Evolutionary conservation across 2,797 vertebrate genomes (phyloP), one percentile per base, ranked within the genome.

Genomic region (Oophaga sylvatica): DNA sequence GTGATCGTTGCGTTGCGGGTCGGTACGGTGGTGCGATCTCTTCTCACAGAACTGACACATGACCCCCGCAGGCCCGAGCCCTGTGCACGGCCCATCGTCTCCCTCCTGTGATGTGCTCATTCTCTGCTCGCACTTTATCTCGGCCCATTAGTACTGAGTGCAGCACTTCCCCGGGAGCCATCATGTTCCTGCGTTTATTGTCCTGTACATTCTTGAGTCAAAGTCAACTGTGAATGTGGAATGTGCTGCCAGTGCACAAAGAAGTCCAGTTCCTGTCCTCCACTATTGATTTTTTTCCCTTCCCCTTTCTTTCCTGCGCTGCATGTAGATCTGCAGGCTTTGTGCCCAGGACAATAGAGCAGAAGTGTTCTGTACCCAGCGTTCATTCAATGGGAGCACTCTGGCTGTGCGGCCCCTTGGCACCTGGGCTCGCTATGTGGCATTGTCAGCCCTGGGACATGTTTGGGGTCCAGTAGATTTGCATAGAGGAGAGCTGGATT

Each of bases 231-330:
- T 86, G 84, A 59, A 26, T 9, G 13, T 57, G 73, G 83, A 78
- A 85, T 85, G 75, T 81, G 78, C 77, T 29, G 57, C 20, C 26
- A 19, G 57, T 80, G 76, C 78, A 86, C 78, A 86, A 71, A 86
- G 85, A 57, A 77, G 75, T 60, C 60, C 10, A n/a, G 75, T 86
- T 68, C 75, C 84, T 70, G 76, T 56, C 19, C 31, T 17, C 35
- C 29, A 16, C 65, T 77, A 75, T 85, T 81, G 53, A 73, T 71
- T 71, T 62, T 71, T 53, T 35, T 75, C 76, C 63, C 85, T 81
- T 41, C 35, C 35, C 35, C 35, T 41, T 41, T 41, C 35, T 63
- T 76, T 87, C 79, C 56, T 75, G 68, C 22, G 53, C 29, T 45
- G 77, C 59, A 9, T 35, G 29, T 41, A 53, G 41, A 19, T 65